Conservation (phyloP, 2,113 vertebrate species). For the Tenrec ecaudatus region DNA sequence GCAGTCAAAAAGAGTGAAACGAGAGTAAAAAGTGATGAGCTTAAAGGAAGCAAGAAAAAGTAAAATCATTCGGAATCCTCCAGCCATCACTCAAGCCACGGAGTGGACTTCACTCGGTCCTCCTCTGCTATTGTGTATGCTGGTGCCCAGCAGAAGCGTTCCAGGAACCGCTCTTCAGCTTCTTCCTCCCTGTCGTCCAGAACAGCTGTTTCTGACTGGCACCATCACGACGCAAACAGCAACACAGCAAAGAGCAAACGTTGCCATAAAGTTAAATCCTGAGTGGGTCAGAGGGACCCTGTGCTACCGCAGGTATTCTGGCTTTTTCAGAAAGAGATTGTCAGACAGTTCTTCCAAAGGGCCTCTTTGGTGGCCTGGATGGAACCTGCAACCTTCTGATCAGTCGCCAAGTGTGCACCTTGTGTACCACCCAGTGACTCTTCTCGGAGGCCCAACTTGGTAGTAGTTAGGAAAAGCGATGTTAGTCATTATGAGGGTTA, state of each 20-base stretch:
- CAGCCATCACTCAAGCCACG: background rate
- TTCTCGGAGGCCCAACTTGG: background rate
- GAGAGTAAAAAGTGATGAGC: conserved; percentile 19
- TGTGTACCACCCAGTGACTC: background rate
- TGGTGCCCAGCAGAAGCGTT: background rate
- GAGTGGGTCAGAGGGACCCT: background rate
- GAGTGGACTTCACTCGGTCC: background rate
- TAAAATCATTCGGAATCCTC: background rate
- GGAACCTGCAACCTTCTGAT: background rate
- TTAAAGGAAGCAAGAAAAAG: background rate
- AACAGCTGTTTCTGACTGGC: background rate
- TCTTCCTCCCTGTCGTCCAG: background rate
- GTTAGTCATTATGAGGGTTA: background rate
- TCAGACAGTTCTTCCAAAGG: background rate
- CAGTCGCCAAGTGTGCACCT: background rate
- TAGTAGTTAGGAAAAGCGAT: background rate
- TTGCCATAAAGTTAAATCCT: background rate
- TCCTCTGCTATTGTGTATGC: background rate
- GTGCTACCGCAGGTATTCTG: background rate
- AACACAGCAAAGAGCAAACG: background rate
- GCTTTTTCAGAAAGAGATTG: background rate
- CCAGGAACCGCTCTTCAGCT: background rate
- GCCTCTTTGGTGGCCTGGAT: background rate
- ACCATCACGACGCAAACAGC: background rate
- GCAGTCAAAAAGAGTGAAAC: background rate